Evolutionary conservation across 1,140 invertebrate genomes (phyloP).

Genomic region (Drosophila miranda): DNA sequence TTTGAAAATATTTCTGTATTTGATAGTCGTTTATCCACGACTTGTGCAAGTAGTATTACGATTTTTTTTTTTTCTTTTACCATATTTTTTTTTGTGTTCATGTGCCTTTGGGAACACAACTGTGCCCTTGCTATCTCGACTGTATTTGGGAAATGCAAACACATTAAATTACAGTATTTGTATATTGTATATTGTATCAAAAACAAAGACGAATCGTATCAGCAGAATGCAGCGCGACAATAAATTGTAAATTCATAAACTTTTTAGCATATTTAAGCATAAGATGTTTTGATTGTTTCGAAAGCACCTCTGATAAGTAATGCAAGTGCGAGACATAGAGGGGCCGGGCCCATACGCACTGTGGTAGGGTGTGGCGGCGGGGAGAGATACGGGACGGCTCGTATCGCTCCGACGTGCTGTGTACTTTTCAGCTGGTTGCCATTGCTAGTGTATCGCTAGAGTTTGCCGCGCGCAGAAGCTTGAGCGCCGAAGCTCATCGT

Average conservation of each 20-base stretch:
- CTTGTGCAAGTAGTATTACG: conserved; percentile 31
- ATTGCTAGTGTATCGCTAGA: conserved; percentile 46
- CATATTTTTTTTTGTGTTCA: background rate
- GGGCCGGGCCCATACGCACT: no score
- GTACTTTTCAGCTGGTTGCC: conserved; percentile 30
- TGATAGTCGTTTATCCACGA: conserved; percentile 1
- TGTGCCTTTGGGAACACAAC: no score
- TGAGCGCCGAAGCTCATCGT: background rate
- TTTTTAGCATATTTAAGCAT: conserved; percentile 5
- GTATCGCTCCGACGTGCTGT: conserved; percentile 20
- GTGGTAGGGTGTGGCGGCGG: background rate
- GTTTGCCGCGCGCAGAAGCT: conserved; percentile 48
- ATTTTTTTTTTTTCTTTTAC: conserved; percentile 8
- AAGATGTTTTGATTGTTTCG: background rate
- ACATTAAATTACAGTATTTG: conserved; percentile 2
- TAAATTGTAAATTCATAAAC: conserved; percentile 21
- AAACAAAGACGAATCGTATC: conserved; percentile 1
- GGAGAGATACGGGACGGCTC: conserved; percentile 1
- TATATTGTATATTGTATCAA: no score
- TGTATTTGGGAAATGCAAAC: conserved; percentile 21
- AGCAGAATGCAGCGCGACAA: conserved; percentile 29
- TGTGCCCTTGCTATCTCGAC: conserved; percentile 6
- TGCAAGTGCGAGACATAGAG: background rate
- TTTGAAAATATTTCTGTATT: conserved; percentile 25
- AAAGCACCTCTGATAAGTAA: no score